Percentiles rank a stretch among this genome's conserved stretches.
phyloP scores from a whole-genome alignment of 1,140 invertebrate species.

The Caerostris extrusa region DNA sequence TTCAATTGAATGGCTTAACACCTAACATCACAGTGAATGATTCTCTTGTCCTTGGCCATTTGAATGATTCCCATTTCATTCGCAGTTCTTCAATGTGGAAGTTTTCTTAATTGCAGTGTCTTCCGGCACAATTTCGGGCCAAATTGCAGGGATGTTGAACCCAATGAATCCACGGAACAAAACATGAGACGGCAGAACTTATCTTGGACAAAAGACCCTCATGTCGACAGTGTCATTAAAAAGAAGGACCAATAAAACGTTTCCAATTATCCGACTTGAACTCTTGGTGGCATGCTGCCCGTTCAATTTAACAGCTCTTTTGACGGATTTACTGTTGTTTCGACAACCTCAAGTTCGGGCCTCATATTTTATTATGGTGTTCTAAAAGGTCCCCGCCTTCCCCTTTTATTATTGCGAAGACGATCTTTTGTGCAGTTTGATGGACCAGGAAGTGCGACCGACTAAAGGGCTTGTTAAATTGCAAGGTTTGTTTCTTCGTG shows the following conservation, averaged over 20 bases:
- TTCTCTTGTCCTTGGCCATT: too few species aligned
- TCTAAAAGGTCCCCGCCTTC: neutral
- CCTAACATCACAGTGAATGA: too few species aligned
- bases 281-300: neutral
- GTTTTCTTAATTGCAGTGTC: constrained; percentile 5
- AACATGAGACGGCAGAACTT: neutral
- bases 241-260: constrained; percentile 9
- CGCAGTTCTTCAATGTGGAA: neutral
- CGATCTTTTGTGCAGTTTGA: neutral
- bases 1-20: too few species aligned
- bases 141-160: constrained; percentile 17
- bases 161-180: neutral
- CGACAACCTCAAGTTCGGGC: neutral
- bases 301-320: constrained; percentile 5
- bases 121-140: neutral
- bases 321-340: constrained; percentile 36
- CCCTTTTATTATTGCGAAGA: neutral
- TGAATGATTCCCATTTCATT: neutral
- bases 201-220: neutral
- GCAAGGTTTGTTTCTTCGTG: neutral
- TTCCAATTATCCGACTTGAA: constrained; percentile 8
- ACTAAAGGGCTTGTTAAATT: constrained; percentile 30
- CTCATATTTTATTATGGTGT: neutral
- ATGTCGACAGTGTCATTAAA: constrained; percentile 34
- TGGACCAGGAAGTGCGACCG: neutral